phyloP scores from a whole-genome alignment of 2,113 vertebrate species.

The Megatriorchis doriae region DNA sequence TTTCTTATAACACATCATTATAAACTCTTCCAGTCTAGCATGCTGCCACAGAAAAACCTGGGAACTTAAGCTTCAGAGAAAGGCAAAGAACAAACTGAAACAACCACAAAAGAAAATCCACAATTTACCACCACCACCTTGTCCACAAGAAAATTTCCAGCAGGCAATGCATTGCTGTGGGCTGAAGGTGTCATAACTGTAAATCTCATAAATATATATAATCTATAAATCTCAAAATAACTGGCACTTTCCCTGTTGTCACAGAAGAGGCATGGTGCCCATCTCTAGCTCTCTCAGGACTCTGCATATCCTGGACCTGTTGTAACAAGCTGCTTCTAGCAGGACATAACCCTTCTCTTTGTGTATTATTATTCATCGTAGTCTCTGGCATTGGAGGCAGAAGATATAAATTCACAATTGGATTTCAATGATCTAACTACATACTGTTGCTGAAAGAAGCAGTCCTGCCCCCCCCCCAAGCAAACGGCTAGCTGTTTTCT shows the following conservation, averaged over 20 bases:
- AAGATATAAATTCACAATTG: not conserved
- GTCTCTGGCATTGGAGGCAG: not conserved
- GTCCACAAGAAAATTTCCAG: not conserved
- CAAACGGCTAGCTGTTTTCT: not conserved
- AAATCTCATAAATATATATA: not conserved
- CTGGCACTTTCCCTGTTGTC: not conserved
- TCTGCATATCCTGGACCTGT: not conserved
- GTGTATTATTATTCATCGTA: not conserved
- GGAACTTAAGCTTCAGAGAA: not conserved
- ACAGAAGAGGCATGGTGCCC: not conserved
- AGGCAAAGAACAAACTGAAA: not conserved
- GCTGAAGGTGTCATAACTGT: not conserved
- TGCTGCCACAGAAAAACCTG: not conserved
- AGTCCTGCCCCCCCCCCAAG: not conserved
- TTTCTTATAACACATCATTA: not conserved
- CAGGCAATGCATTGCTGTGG: not conserved
- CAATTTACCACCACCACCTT: not conserved
- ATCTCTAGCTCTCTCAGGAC: not conserved
- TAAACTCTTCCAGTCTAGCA: not conserved
- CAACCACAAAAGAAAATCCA: not conserved
- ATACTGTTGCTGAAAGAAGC: not conserved
- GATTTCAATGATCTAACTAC: not conserved
- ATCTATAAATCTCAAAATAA: too few species aligned
- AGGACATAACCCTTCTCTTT: not conserved
- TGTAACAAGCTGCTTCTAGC: not conserved